Evolutionary conservation across 2,888 invertebrate genomes (phyloP), one percentile per base, ranked within the genome.

Genomic region (Cecidostiba fungosa): DNA sequence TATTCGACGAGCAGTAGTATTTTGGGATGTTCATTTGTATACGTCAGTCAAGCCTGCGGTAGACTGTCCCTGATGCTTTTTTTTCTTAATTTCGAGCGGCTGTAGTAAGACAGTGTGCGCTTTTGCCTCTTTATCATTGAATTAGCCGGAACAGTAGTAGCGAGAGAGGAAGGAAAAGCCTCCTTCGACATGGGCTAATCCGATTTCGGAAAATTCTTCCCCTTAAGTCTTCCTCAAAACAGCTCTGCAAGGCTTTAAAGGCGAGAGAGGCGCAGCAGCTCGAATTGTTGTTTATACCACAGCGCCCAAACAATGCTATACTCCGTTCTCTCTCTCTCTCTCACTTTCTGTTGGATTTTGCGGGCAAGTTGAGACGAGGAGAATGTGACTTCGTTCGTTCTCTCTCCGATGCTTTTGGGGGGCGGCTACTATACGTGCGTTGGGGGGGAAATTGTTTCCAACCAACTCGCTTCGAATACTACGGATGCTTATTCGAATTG

Each of bases 171-270:
- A 8, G 70, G 39, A 66, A 66, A 29, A 26, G 14, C 66, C 14
- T n/a, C 66, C 43, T 23, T 47, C 26, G 77, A 23, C 23, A 3
- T 59, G 32, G 26, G 5, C 29, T 78, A 72, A 59, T 69, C 82
- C 82, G 69, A 82, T 76, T 69, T 76, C 39, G 47, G 43, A 73
- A 76, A 82, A 54, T 73, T 80, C 8, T 16, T 6, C 50, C 8
- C 36, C 36, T n/a, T 54, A 72, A 80, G 72, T 74, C 81, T 39
- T 73, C 74, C 81, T 82, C 62, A 74, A 74, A 82, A 72, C 80
- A 72, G 39, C 50, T 19, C n/a, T 8, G n/a, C 23, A 23, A 26
- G 5, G 66, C 32, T 76, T 50, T 50, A 29, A 74, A 19, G n/a
- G 43, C 14, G 12, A 47, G 72, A n/a, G 14, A 26, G 3, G 8